Percentiles rank a stretch among this genome's conserved stretches.
Conservation (phyloP, 2,113 vertebrate species). For the Silurus asotus region DNA sequence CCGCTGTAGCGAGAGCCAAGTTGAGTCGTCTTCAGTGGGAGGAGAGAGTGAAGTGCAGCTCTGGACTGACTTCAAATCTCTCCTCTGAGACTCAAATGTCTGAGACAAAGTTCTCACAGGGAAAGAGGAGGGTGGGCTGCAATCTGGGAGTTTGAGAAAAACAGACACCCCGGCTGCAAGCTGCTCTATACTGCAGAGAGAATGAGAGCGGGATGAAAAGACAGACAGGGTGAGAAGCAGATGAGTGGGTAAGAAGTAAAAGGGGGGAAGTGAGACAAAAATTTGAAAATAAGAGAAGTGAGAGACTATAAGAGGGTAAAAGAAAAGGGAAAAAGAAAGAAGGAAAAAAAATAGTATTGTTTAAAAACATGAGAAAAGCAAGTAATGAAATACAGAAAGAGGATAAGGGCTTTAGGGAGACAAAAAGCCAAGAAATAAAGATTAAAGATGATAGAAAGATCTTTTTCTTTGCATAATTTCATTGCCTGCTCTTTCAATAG, state of each 20-base stretch:
- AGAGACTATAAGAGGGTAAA: neutral
- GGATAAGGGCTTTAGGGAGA: neutral
- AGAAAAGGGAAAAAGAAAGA: neutral
- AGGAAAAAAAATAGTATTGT: neutral
- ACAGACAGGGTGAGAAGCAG: conserved; percentile 4
- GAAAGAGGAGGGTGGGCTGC: conserved; percentile 48
- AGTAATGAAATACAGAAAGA: neutral
- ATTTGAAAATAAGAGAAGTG: neutral
- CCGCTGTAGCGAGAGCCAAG: neutral
- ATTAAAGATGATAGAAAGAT: neutral
- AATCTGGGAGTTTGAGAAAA: conserved; percentile 48
- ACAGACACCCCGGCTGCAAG: neutral
- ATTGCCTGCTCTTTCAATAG: neutral
- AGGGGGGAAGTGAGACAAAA: neutral
- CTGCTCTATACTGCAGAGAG: conserved; percentile 4
- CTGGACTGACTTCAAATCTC: conserved; percentile 26
- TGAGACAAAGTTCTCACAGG: conserved; percentile 45
- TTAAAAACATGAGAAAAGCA: neutral
- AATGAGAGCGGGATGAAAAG: conserved; percentile 13
- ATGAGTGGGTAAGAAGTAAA: neutral
- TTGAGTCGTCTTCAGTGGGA: neutral
- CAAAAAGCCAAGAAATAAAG: neutral
- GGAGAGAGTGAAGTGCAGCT: conserved; percentile 12
- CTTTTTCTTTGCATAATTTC: neutral
- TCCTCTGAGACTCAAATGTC: conserved; percentile 35